These are phyloP conservation scores for Rhogogaster chlorosoma DNA, from an alignment of 2,888 invertebrate genomes.

Conservation along the genomic window DNA sequence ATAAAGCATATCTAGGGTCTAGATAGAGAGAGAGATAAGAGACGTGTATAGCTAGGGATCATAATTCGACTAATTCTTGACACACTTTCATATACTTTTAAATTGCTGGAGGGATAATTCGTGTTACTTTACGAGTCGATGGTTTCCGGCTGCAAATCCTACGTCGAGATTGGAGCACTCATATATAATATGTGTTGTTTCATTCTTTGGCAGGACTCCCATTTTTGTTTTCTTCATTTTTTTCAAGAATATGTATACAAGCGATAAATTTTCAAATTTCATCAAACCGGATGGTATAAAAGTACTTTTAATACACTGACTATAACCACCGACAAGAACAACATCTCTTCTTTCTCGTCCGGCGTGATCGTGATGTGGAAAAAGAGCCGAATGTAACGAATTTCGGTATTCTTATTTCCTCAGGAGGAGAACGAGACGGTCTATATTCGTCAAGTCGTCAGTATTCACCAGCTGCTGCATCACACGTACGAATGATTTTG, in stretches of 20 bases:
- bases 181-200: not conserved
- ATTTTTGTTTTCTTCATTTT: not conserved
- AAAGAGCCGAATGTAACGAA: not conserved
- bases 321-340: not conserved
- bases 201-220: not conserved
- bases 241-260: not conserved
- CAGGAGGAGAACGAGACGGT: not conserved
- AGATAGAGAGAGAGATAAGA: not conserved
- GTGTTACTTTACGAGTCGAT: not conserved
- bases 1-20: not conserved
- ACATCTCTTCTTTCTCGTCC: not conserved
- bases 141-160: not conserved
- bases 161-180: not conserved
- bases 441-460: not conserved
- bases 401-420: not conserved
- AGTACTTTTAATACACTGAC: not conserved
- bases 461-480: not conserved
- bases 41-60: not conserved
- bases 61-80: conserved; percentile 21
- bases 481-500: not conserved
- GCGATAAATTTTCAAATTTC: not conserved
- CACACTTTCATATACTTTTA: not conserved
- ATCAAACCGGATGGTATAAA: not conserved
- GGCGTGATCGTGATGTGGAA: not conserved
- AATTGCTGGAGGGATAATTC: not conserved